Evolutionary conservation across 1,140 invertebrate genomes (phyloP).

Genomic region (Homalodisca vitripennis): DNA sequence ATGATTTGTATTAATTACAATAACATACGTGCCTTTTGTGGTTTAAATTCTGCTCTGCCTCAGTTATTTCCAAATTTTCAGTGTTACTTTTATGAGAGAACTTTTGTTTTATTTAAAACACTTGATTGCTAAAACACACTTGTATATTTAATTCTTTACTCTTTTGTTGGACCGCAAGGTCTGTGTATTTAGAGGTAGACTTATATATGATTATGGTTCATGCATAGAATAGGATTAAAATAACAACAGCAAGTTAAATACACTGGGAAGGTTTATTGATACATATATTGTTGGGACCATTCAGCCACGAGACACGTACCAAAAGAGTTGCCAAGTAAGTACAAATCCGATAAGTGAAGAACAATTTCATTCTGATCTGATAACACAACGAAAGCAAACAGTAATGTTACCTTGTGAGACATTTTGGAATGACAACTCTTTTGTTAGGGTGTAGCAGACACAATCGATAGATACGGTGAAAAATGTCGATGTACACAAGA

Average conservation of each 20-base stretch:
- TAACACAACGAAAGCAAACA: neutral
- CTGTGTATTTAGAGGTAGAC: no score
- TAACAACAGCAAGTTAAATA: conserved; percentile 13
- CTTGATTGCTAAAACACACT: no score
- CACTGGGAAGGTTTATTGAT: conserved; percentile 21
- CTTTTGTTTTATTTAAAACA: no score
- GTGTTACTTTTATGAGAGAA: no score
- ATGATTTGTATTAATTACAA: no score
- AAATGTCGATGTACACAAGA: conserved; percentile 25
- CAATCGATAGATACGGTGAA: conserved; percentile 18
- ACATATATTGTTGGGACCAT: conserved; percentile 14
- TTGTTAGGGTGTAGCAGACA: neutral
- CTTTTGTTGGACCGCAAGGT: no score
- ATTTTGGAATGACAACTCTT: conserved; percentile 3
- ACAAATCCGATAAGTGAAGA: neutral
- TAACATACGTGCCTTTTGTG: no score
- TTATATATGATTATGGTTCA: no score
- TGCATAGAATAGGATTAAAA: neutral
- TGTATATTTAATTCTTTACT: no score
- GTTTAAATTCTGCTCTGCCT: no score
- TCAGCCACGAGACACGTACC: neutral
- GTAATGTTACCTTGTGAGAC: neutral
- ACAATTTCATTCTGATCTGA: neutral
- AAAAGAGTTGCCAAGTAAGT: conserved; percentile 18
- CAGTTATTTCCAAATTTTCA: no score